Evolutionary conservation across 1,140 invertebrate species (phyloP), one percentile per base, ranked within the genome.

Genomic region (Bombus balteatus): DNA sequence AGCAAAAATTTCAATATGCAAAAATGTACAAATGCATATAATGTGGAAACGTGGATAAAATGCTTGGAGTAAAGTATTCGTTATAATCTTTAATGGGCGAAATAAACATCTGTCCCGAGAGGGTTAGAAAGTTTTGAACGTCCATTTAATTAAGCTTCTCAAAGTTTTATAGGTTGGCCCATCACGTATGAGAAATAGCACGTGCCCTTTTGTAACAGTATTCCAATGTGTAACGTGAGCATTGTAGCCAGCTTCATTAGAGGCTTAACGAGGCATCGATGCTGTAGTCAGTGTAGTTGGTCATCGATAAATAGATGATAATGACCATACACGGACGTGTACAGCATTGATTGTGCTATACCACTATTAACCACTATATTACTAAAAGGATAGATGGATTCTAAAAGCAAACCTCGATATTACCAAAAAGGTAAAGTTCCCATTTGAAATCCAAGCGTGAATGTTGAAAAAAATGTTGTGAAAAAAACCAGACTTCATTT

Each of bases 261-360:
- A 75, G 47, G 47, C 25, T 47, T 75, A 75, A 75, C 25, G 73
- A 75, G 47, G 32, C 22, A 75, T n/a, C 43, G 73, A 39, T 6
- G 32, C 18, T 34, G 32, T 34, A 68, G 32, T 34, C 47, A 22
- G 5, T 37, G 47, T 75, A 53, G 47, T 47, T 53, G 73, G 73
- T 75, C 73, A 75, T 39, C 47, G 73, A 75, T 75, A 75, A 75
- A 75, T 28, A 53, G 73, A 37, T 74, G 39, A 74, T 74, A 74
- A 74, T 74, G 73, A 74, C 73, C n/a, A 34, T 34, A 34, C 39
- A n/a, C 10, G 34, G 12, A 12, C 72, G 41, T 22, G 71, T 66
- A 32, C 32, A 66, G 65, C 65, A 66, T 66, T 10, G 65, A 66
- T 18, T n/a, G 65, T 18, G 65, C 28, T 12, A 9, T 6, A 32